Percentiles rank a stretch among this genome's conserved stretches.
Conservation (phyloP, 1,140 invertebrate species). For the Drosophila athabasca region DNA sequence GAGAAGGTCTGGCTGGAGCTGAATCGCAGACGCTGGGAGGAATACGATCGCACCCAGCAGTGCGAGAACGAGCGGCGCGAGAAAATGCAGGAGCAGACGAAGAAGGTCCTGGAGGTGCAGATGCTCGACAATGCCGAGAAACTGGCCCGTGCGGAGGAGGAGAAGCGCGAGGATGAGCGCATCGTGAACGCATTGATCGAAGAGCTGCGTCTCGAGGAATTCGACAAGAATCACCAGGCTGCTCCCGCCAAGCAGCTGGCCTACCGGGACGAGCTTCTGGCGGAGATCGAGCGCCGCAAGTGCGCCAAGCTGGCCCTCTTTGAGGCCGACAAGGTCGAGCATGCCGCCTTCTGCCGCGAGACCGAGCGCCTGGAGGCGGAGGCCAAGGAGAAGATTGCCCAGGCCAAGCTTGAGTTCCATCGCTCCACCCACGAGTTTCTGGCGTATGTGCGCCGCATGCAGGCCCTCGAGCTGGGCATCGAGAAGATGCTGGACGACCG, state of each 20-base stretch:
- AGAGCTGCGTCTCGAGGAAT: slow-evolving; percentile 70
- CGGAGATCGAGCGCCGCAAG: slow-evolving; percentile 52
- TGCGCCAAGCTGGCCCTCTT: slow-evolving; percentile 35
- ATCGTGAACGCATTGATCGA: slow-evolving; percentile 51
- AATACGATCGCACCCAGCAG: slow-evolving; percentile 44
- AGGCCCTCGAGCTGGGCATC: slow-evolving; percentile 61
- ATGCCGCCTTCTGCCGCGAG: slow-evolving; percentile 55
- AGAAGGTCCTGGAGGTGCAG: slow-evolving; percentile 52
- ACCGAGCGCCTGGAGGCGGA: slow-evolving; percentile 57
- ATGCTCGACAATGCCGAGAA: slow-evolving; percentile 53
- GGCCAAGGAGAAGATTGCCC: slow-evolving; percentile 28
- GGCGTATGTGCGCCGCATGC: slow-evolving; percentile 62
- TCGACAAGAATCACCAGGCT: slow-evolving; percentile 40
- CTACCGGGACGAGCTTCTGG: slow-evolving; percentile 64
- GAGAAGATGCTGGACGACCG: slow-evolving; percentile 68
- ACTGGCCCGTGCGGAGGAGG: slow-evolving; percentile 23
- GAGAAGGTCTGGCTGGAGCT: slow-evolving; percentile 65
- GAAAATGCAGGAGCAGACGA: slow-evolving; percentile 43
- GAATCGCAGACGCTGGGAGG: slow-evolving; percentile 55
- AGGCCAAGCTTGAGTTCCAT: slow-evolving; percentile 46
- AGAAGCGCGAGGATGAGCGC: slow-evolving; percentile 47
- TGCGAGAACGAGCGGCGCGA: slow-evolving; percentile 42
- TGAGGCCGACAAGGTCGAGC: slow-evolving; percentile 52
- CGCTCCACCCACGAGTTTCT: slow-evolving; percentile 71
- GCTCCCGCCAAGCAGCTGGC: slow-evolving; percentile 8